Evolutionary conservation across 2,888 invertebrate species (phyloP), one percentile per base, ranked within the genome.

Genomic region (Dinocampus coccinellae): DNA sequence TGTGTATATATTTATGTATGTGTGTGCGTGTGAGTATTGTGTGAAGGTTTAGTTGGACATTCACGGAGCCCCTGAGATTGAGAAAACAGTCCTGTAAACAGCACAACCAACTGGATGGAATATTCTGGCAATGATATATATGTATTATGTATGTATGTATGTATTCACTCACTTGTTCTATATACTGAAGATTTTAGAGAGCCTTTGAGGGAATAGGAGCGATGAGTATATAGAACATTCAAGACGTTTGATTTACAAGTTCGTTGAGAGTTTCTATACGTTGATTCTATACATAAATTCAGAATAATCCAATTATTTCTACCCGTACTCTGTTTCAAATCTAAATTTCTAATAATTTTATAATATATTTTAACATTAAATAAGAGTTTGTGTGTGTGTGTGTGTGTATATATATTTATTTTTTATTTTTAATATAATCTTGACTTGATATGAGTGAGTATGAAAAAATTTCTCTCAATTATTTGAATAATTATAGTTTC

Each of bases 81-180:
- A 7, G n/a, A 42, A 33, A 34, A 33, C 33, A 29, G 16, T 16
- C 52, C 6, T 20, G 29, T 33, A 52, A 47, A 64, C 63, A 64
- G 29, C 63, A 39, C 4, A 42, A 22, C 24, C 39, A 39, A 62
- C 62, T 62, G 42, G 24, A 42, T 39, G 62, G 39, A 62, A 62
- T 42, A 22, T 62, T 20, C 10, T 24, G 24, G 22, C 42, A 62
- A 22, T 24, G 47, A 47, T 47, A 47, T 47, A n/a, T 47, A 47
- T 36, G 10, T 16, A 29, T 29, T n/a, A 39, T 47, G 16, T 47
- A n/a, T 47, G 16, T 36, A 36, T 16, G 16, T 7, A 7, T 20
- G 47, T 16, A 47, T 62, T 62, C 13, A 26, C n/a, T 22, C 39
- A n/a, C 7, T 22, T 39, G 39, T 60, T 10, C 7, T 47, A n/a